A percentile compares a stretch with the other conserved stretches of the same genome.
Conservation (phyloP, 92 coral and sea anemone genomes). For the Isaurus tuberculatus region DNA sequence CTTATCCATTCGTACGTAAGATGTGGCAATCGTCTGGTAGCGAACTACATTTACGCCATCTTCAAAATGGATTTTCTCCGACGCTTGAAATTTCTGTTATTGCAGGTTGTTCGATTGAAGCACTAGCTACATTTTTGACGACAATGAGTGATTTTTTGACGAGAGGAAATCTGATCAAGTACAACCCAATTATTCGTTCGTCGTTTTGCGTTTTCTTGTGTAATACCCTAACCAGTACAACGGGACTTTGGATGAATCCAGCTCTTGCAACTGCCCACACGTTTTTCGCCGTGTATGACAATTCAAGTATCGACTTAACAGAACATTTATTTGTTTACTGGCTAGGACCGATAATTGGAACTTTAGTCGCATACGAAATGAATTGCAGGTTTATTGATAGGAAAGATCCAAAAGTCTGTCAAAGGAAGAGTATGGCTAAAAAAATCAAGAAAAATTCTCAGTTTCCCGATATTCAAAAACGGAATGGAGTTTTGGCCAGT, state of each 20-base stretch:
- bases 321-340: conserved; percentile 90
- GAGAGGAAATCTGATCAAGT: conserved; percentile 61
- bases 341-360: conserved; percentile 86
- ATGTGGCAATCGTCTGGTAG: conserved; percentile 81
- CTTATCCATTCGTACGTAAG: conserved; percentile 78
- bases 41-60: conserved; percentile 75
- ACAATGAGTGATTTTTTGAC: conserved; percentile 72
- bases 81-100: conserved; percentile 76
- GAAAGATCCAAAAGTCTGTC: conserved; percentile 23
- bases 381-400: conserved; percentile 59
- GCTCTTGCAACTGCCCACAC: conserved; percentile 93
- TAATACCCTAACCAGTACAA: conserved; percentile 76
- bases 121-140: conserved; percentile 76
- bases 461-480: conserved; percentile 22
- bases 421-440: conserved; percentile 54
- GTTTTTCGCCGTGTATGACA: conserved; percentile 60
- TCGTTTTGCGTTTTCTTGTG: conserved; percentile 65
- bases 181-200: conserved; percentile 78
- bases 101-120: conserved; percentile 80
- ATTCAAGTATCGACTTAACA: conserved; percentile 62
- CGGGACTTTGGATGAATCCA: conserved; percentile 98
- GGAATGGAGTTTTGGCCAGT: conserved; percentile 15
- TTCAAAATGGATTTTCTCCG: conserved; percentile 75
- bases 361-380: conserved; percentile 67
- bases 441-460: conserved; percentile 55